A percentile compares a stretch with the other conserved stretches of the same genome.
Conservation (phyloP, 2,888 invertebrate species). For the Lacanobia wlatinum region DNA sequence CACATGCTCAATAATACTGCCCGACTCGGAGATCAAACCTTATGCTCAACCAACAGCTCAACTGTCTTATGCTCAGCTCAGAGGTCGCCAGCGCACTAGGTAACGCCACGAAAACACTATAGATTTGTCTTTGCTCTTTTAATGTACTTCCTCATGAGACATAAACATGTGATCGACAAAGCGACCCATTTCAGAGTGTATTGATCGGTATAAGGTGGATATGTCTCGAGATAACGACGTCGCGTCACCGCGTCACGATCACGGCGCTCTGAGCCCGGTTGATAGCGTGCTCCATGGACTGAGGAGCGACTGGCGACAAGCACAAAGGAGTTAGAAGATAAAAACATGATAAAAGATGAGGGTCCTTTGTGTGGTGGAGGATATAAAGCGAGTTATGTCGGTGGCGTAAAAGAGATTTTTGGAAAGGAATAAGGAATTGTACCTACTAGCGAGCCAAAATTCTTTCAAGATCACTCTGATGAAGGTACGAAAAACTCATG, state of each 20-base stretch:
- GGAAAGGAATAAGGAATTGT: not conserved
- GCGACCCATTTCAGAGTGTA: conserved; percentile 34
- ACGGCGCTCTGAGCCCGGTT: not conserved
- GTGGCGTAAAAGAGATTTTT: not conserved
- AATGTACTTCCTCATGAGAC: conserved; percentile 8
- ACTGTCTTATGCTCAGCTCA: no score
- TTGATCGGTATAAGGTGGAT: conserved; percentile 50
- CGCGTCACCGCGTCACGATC: conserved; percentile 20
- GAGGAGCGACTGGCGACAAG: not conserved
- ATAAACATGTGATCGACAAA: conserved; percentile 31
- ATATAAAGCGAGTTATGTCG: not conserved
- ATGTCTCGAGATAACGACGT: conserved; percentile 46
- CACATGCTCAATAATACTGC: no score
- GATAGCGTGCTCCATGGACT: conserved; percentile 24
- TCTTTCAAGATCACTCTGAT: not conserved
- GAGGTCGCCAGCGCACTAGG: no score
- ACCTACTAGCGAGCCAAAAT: no score
- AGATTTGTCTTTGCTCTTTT: no score
- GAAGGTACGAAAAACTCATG: not conserved
- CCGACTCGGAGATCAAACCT: no score
- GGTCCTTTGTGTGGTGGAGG: conserved; percentile 20
- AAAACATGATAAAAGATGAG: conserved; percentile 7
- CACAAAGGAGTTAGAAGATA: conserved; percentile 12
- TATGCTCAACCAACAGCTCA: no score
- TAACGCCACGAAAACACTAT: no score